Conservation (phyloP, 1,140 invertebrate species). For the Ips nitidus region DNA sequence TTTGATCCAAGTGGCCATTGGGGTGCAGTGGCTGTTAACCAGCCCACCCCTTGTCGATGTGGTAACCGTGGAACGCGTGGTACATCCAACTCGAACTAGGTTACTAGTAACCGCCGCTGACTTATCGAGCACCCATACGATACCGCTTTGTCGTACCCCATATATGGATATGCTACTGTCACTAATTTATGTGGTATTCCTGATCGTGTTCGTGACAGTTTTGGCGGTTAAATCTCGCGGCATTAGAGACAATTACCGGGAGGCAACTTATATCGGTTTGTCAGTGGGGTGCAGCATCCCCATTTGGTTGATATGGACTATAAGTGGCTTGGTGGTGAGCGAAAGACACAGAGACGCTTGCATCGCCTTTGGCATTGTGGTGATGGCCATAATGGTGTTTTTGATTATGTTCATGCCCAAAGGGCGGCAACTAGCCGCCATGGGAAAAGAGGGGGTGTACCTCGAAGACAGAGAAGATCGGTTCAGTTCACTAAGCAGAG, state of each 20-base stretch:
- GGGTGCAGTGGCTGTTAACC: constrained; percentile 80
- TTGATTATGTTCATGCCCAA: constrained; percentile 93
- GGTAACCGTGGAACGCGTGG: constrained; percentile 48
- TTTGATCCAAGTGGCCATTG: constrained; percentile 86
- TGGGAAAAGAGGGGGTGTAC: constrained; percentile 78
- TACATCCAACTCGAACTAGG: constrained; percentile 47
- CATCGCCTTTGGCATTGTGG: constrained; percentile 81
- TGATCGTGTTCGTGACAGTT: constrained; percentile 81
- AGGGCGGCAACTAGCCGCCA: constrained; percentile 84
- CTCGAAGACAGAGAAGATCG: constrained; percentile 76
- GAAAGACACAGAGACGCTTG: constrained; percentile 82
- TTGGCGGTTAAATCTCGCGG: constrained; percentile 81
- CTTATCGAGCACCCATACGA: constrained; percentile 45
- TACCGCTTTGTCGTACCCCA: constrained; percentile 63
- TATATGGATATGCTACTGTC: constrained; percentile 74
- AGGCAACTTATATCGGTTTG: constrained; percentile 85
- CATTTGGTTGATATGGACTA: constrained; percentile 83
- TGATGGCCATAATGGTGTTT: constrained; percentile 81
- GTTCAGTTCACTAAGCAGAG: constrained; percentile 72
- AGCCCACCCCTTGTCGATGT: constrained; percentile 67
- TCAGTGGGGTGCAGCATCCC: constrained; percentile 81
- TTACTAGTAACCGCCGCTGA: constrained; percentile 52
- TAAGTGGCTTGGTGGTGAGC: constrained; percentile 71
- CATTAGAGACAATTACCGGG: constrained; percentile 90
- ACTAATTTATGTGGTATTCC: constrained; percentile 77